These are phyloP conservation scores for Trilocha varians DNA, from an alignment of 2,888 invertebrate genomes.

Conservation along the genomic window DNA sequence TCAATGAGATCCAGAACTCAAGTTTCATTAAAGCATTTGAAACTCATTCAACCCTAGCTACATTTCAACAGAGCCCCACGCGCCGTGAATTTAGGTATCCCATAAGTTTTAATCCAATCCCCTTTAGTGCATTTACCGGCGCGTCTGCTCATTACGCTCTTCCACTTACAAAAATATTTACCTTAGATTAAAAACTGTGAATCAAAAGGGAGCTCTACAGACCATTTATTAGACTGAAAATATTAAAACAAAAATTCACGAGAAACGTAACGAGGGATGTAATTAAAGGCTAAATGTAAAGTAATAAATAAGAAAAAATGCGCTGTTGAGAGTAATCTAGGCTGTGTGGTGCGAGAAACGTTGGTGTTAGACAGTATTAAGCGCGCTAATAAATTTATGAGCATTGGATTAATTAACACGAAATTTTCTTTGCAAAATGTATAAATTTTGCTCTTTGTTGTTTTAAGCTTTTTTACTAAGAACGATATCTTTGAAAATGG, in stretches of 20 bases:
- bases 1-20: too few species aligned
- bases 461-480: background rate
- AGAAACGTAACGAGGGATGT: background rate
- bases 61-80: too few species aligned
- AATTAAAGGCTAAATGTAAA: background rate
- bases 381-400: constrained; percentile 32
- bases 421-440: constrained; percentile 6
- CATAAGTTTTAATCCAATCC: background rate
- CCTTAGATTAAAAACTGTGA: background rate
- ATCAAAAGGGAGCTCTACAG: background rate
- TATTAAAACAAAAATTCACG: background rate
- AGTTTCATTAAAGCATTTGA: too few species aligned
- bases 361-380: constrained; percentile 16
- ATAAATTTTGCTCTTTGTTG: background rate
- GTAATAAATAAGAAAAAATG: background rate
- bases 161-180: background rate
- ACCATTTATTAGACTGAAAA: background rate
- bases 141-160: background rate
- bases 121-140: background rate
- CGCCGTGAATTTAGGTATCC: background rate
- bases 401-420: constrained; percentile 20
- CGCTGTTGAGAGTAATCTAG: background rate
- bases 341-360: background rate
- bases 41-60: background rate
- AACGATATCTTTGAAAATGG: too few species aligned